Evolutionary conservation across 2,888 invertebrate genomes (phyloP), one percentile per base, ranked within the genome.

Genomic region (Heliconius charithonia): DNA sequence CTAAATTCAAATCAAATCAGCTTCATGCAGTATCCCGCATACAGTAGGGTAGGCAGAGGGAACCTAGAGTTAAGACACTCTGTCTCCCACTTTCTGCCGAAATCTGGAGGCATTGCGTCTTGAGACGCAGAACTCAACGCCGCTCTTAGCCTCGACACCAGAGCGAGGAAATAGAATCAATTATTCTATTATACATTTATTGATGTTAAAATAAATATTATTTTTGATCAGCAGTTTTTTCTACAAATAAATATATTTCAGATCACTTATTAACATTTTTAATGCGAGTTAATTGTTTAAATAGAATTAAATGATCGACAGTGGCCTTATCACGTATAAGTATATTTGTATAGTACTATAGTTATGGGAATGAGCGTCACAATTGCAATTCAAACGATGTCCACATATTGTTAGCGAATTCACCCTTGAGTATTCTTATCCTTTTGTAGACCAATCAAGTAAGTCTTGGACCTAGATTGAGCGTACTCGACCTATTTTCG

Each of bases 361-460:
- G 2, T 63, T 41, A 74, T 74, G 41, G 62, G 19, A 59, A 63
- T 63, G 63, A 79, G 75, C 82, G 81, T 81, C 82, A 82, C 80
- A 70, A 81, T 78, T 83, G 82, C 80, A 81, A 71, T 72, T 76
- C 74, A 77, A 79, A 67, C 45, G 66, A 69, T 78, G 67, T 74
- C 79, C 78, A 70, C 71, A 80, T 75, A 83, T 81, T 84, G 84
- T 83, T 82, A 80, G 79, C 79, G 75, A 78, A 79, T 80, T 79
- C 82, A 83, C 83, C 82, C 83, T 80, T 79, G 84, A 80, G 82
- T 81, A 79, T 87, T 87, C 87, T 86, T 85, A 85, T 85, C 83
- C 87, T 87, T 89, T 91, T 92, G 90, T 91, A 80, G 86, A 88
- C 87, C 87, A 89, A 90, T 91, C 88, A 86, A 85, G 86, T 85